Percentiles rank a stretch among this genome's conserved stretches.
phyloP scores from a whole-genome alignment of 1,140 invertebrate species.

The Camponotus vicinus region DNA sequence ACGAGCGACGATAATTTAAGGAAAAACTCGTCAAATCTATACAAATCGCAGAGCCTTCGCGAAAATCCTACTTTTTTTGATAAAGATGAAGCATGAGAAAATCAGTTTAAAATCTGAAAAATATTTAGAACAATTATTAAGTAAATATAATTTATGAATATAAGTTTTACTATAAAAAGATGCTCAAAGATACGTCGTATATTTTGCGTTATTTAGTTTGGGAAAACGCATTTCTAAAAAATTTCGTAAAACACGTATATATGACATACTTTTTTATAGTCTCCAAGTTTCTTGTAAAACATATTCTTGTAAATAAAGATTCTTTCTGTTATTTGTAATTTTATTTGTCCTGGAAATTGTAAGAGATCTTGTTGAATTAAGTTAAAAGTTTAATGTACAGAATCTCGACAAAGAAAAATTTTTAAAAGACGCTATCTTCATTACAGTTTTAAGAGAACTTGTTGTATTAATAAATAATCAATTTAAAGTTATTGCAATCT shows the following conservation, averaged over 20 bases:
- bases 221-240: neutral
- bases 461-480: neutral
- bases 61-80: slow-evolving; percentile 59
- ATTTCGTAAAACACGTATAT: neutral
- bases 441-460: neutral
- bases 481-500: neutral
- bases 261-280: neutral
- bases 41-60: neutral
- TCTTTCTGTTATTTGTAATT: neutral
- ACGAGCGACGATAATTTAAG: neutral
- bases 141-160: too few species aligned
- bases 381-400: neutral
- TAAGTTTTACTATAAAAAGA: neutral
- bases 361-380: neutral
- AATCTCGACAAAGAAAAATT: neutral
- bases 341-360: neutral
- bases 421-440: neutral
- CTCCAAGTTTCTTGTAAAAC: neutral
- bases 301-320: neutral
- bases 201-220: neutral
- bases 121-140: neutral
- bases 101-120: neutral
- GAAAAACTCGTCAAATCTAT: slow-evolving; percentile 2
- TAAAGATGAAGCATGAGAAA: slow-evolving; percentile 58
- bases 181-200: neutral